Percentiles rank a stretch among this genome's conserved stretches.
These are phyloP conservation scores for Carterocephalus palaemon DNA, from an alignment of 2,888 invertebrate species.

Conservation along the genomic window DNA sequence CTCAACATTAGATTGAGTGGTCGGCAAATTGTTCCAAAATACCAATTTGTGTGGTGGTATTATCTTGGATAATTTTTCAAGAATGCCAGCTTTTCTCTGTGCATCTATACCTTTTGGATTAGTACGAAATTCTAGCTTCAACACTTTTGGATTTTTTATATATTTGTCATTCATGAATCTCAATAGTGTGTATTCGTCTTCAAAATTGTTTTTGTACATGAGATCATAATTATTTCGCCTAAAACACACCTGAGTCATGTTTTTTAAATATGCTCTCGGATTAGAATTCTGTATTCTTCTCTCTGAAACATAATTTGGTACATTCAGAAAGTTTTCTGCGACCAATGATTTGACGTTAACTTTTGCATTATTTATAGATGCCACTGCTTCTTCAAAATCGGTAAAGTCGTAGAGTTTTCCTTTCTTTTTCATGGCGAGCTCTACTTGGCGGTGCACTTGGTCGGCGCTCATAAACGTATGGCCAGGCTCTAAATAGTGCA, in stretches of 20 bases:
- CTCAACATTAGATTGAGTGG: slow-evolving; percentile 14
- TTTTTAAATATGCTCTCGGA: slow-evolving; percentile 32
- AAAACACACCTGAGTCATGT: slow-evolving; percentile 32
- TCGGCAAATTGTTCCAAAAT: slow-evolving; percentile 31
- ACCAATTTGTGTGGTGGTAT: slow-evolving; percentile 30
- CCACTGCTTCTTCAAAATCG: slow-evolving; percentile 32
- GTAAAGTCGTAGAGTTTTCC: slow-evolving; percentile 30
- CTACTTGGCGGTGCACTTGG: slow-evolving; percentile 33
- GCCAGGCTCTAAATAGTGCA: slow-evolving; percentile 33
- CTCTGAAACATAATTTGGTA: slow-evolving; percentile 31
- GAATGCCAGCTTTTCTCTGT: slow-evolving; percentile 23
- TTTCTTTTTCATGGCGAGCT: slow-evolving; percentile 31
- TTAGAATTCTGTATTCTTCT: slow-evolving; percentile 32
- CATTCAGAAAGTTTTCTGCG: slow-evolving; percentile 29
- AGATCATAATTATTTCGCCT: slow-evolving; percentile 26
- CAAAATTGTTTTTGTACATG: slow-evolving; percentile 30
- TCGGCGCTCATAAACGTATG: slow-evolving; percentile 36
- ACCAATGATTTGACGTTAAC: slow-evolving; percentile 27
- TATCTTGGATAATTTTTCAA: slow-evolving; percentile 22
- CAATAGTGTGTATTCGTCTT: slow-evolving; percentile 17
- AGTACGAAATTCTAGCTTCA: slow-evolving; percentile 22
- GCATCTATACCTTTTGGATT: slow-evolving; percentile 28
- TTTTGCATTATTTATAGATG: slow-evolving; percentile 28
- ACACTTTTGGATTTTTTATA: slow-evolving; percentile 29
- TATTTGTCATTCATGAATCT: slow-evolving; percentile 32